phyloP scores from a whole-genome alignment of 2,888 invertebrate genomes.

The Ormia ochracea region DNA sequence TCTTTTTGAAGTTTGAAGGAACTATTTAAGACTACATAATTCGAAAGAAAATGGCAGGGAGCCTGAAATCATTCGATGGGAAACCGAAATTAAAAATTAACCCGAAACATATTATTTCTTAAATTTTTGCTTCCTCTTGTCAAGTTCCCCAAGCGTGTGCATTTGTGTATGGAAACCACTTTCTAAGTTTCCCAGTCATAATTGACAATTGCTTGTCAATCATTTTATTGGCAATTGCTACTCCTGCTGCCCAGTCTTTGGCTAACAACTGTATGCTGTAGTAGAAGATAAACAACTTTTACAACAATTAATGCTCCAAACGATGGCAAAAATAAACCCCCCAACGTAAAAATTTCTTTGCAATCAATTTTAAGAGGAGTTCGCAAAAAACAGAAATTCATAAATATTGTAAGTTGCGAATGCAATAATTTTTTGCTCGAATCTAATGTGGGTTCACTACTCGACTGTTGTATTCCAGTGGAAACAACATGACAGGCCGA shows the following conservation, averaged over 20 bases:
- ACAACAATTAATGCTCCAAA: slow-evolving; percentile 29
- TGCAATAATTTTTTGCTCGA: slow-evolving; percentile 5
- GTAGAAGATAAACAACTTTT: slow-evolving; percentile 45
- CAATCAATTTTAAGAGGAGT: slow-evolving; percentile 10
- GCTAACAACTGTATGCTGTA: neutral
- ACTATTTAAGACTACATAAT: too few relatives aligned
- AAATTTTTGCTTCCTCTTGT: too few relatives aligned
- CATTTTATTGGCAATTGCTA: slow-evolving; percentile 21
- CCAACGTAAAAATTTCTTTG: slow-evolving; percentile 1
- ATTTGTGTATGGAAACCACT: slow-evolving; percentile 11
- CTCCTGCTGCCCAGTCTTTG: slow-evolving; percentile 11
- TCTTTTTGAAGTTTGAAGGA: too few relatives aligned
- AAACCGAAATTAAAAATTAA: neutral
- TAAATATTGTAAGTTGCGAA: slow-evolving; percentile 23
- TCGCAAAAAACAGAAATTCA: neutral
- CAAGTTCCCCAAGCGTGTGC: neutral
- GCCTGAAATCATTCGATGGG: too few relatives aligned
- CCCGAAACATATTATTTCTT: neutral
- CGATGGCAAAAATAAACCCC: neutral
- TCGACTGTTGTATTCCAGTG: slow-evolving; percentile 8
- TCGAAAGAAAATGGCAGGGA: too few relatives aligned
- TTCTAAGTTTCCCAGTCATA: slow-evolving; percentile 34
- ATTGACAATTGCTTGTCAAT: slow-evolving; percentile 47
- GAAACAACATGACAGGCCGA: slow-evolving; percentile 5
- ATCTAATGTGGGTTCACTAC: slow-evolving; percentile 37